These are phyloP conservation scores for Epsilonema sp. DNA, from an alignment of 2,888 invertebrate species.

Conservation along the genomic window DNA sequence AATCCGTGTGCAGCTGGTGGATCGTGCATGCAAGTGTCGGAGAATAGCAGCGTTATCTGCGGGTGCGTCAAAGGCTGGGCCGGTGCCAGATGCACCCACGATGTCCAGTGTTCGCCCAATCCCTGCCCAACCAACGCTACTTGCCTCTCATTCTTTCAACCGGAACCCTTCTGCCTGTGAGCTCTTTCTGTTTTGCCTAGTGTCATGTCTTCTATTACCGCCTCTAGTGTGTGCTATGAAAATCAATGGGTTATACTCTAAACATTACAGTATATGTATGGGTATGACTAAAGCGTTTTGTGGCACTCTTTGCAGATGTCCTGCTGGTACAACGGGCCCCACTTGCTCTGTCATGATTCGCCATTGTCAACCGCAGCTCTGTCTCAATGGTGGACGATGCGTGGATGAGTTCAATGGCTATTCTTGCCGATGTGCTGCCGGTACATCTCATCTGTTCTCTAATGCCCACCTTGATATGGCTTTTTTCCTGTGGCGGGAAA, in stretches of 20 bases:
- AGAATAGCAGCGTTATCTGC: neutral
- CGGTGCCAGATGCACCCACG: neutral
- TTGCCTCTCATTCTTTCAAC: neutral
- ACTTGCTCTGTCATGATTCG: neutral
- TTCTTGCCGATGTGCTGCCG: neutral
- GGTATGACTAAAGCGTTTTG: too few relatives aligned
- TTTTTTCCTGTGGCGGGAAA: too few relatives aligned
- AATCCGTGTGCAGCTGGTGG: neutral
- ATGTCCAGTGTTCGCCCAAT: neutral
- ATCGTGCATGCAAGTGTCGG: neutral
- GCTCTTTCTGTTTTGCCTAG: too few relatives aligned
- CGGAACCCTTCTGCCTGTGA: too few relatives aligned
- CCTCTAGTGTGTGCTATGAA: too few relatives aligned
- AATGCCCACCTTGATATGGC: too few relatives aligned
- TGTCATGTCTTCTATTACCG: too few relatives aligned
- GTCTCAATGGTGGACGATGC: constrained; percentile 2
- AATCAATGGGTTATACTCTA: too few relatives aligned
- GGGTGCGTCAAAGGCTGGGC: neutral
- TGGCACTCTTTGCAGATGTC: neutral
- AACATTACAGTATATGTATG: too few relatives aligned
- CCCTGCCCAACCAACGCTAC: neutral
- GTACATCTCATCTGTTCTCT: too few relatives aligned
- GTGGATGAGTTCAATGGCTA: neutral
- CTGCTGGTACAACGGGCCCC: neutral
- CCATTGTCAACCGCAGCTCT: neutral